Conservation (phyloP, 2,113 vertebrate species). For the Malurus elegans region DNA sequence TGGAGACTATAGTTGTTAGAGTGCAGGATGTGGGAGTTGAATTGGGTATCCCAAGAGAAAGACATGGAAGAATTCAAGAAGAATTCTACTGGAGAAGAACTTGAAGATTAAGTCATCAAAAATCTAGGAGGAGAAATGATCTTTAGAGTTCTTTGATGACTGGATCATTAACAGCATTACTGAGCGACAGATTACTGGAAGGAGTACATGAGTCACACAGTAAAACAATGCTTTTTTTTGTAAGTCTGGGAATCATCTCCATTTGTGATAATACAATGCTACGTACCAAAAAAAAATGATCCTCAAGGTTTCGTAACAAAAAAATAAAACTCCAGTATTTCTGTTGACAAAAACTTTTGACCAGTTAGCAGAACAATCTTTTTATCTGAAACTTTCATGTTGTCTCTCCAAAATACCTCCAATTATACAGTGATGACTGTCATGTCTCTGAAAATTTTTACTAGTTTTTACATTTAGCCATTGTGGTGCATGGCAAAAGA, state of each 20-base stretch:
- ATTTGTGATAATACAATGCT: background rate
- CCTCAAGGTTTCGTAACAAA: background rate
- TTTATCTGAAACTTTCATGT: background rate
- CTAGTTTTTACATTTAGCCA: background rate
- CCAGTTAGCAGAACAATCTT: background rate
- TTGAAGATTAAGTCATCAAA: background rate
- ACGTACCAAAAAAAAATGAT: background rate
- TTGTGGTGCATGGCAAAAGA: background rate
- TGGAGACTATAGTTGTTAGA: background rate
- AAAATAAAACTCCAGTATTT: background rate
- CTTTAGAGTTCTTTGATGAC: background rate
- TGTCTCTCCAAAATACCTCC: background rate
- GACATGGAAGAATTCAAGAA: background rate
- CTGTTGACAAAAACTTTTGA: background rate
- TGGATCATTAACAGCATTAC: background rate
- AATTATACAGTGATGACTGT: background rate
- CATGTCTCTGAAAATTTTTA: background rate
- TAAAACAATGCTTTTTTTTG: background rate
- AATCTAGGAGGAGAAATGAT: background rate
- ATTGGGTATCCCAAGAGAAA: background rate
- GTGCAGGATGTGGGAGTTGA: background rate
- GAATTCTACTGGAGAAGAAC: background rate
- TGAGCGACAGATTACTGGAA: background rate
- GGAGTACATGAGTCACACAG: background rate
- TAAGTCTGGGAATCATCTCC: background rate